Conservation (phyloP, 2,797 vertebrate genomes). For the Uromys caudimaculatus region DNA sequence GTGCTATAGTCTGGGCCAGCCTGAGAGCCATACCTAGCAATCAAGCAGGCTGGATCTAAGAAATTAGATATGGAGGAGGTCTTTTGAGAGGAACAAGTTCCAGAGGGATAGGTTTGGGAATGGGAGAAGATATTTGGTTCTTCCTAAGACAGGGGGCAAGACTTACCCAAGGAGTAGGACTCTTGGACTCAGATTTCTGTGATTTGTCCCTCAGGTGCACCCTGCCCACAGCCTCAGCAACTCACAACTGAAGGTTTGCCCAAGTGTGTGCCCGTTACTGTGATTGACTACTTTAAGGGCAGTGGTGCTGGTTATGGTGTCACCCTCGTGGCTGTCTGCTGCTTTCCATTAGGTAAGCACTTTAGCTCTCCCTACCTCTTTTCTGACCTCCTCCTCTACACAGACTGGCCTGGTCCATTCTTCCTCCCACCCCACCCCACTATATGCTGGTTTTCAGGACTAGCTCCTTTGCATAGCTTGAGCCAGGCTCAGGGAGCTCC, state of each 20-base stretch:
- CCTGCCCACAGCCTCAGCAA: slow-evolving; percentile 92
- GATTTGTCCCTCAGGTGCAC: slow-evolving; percentile 88
- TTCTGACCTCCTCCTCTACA: not conserved
- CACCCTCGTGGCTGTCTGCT: slow-evolving; percentile 90
- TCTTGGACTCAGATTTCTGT: not conserved
- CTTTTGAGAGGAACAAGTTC: slow-evolving; percentile 1
- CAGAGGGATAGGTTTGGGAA: not conserved
- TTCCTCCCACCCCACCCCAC: not conserved
- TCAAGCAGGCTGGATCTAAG: not conserved
- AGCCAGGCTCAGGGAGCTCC: not conserved
- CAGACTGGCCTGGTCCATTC: not conserved
- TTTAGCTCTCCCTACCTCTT: not conserved
- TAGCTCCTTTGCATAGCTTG: not conserved
- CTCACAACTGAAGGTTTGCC: slow-evolving; percentile 88
- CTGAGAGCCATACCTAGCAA: not conserved
- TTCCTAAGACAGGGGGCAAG: not conserved
- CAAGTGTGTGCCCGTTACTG: slow-evolving; percentile 89
- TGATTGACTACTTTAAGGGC: slow-evolving; percentile 93
- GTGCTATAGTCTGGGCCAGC: not conserved
- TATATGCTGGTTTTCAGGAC: not conserved
- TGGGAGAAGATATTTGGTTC: not conserved
- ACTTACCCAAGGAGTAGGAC: not conserved
- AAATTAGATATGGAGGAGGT: not conserved
- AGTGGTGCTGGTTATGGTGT: slow-evolving; percentile 92
- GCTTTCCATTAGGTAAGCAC: slow-evolving; percentile 93